Conservation (phyloP, 2,113 vertebrate genomes). For the Sander vitreus region DNA sequence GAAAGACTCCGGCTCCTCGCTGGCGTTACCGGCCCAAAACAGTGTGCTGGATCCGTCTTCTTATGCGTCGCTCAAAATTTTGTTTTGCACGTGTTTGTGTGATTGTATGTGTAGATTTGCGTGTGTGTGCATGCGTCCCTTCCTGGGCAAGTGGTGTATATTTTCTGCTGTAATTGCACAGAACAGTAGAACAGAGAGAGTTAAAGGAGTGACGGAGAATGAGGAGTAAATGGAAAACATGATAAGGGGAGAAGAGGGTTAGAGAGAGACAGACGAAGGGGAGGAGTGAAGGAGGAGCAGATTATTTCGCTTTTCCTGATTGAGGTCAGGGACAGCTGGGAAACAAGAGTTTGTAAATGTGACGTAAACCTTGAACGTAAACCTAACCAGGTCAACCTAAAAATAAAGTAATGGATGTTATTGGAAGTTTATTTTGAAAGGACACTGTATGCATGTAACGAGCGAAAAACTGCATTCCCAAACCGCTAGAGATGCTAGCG, state of each 20-base stretch:
- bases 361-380: not conserved
- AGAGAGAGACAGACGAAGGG: not conserved
- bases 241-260: slow-evolving; percentile 1
- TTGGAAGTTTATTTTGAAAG: no score
- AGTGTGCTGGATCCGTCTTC: not conserved
- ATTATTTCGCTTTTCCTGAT: slow-evolving; percentile 32
- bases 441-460: no score
- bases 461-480: no score
- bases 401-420: no score
- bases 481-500: no score
- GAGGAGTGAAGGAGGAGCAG: slow-evolving; percentile 1
- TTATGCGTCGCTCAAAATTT: not conserved
- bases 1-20: slow-evolving; percentile 33
- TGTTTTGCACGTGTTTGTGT: slow-evolving; percentile 1
- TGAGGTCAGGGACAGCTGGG: slow-evolving; percentile 26
- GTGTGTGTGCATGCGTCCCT: not conserved
- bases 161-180: slow-evolving; percentile 41
- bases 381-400: no score
- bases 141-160: slow-evolving; percentile 59
- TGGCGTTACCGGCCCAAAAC: slow-evolving; percentile 30
- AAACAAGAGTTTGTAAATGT: not conserved
- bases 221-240: slow-evolving; percentile 42
- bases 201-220: slow-evolving; percentile 29
- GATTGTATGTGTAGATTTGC: slow-evolving; percentile 14
- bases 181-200: slow-evolving; percentile 24